Percentiles rank a stretch among this genome's conserved stretches.
Conservation (phyloP, 2,797 vertebrate species). For the Cuculus canorus region DNA sequence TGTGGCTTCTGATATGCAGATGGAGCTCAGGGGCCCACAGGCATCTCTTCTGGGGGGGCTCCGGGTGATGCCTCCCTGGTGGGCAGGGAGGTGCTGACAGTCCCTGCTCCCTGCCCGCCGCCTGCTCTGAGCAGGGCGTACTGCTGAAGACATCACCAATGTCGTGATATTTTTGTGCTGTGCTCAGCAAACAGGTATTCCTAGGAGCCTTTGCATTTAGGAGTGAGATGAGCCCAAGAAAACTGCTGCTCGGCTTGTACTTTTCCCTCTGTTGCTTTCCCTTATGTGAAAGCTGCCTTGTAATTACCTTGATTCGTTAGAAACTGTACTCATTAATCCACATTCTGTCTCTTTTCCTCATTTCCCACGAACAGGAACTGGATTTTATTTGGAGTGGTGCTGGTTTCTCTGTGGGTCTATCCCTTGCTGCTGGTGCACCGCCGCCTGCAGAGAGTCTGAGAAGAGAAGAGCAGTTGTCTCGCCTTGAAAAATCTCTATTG, state of each 20-base stretch:
- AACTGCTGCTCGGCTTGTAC: not conserved
- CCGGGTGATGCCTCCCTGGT: rapidly evolving
- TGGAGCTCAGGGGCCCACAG: not conserved
- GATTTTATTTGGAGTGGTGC: not conserved
- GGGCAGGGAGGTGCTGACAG: rapidly evolving
- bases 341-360: not conserved
- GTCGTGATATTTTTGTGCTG: not conserved
- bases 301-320: not conserved
- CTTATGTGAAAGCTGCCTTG: rapidly evolving
- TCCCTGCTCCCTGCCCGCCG: rapidly evolving
- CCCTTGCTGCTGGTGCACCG: rapidly evolving
- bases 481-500: not conserved
- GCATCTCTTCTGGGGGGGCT: not conserved
- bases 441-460: not conserved
- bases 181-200: not conserved
- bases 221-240: not conserved
- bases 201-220: not conserved
- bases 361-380: not conserved
- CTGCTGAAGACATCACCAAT: rapidly evolving
- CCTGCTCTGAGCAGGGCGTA: rapidly evolving
- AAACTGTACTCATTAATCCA: not conserved
- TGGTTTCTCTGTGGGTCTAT: not conserved
- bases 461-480: not conserved
- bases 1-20: not conserved
- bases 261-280: not conserved